Conservation (phyloP, 1,140 invertebrate genomes). For the roundworm (Caenorhabditis elegans) region WBcel235 BX284606.5:7008001-7008500, state of each 20-base stretch:
- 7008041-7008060: too few species aligned
- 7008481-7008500: too few species aligned
- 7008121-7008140: too few species aligned
- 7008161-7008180: not conserved
- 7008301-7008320: slow-evolving; percentile 11
- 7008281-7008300: not conserved
- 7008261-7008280: not conserved
- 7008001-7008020: too few species aligned
- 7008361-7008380: not conserved
- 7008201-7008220: slow-evolving; percentile 27
- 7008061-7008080: too few species aligned
- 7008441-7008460: not conserved
- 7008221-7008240: not conserved
- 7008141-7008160: too few species aligned
- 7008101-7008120: slow-evolving; percentile 8
- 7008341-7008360: slow-evolving; percentile 2
- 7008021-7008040: too few species aligned
- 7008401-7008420: not conserved
- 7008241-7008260: not conserved
- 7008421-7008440: not conserved
- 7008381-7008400: not conserved
- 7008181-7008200: slow-evolving; percentile 27
- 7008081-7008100: too few species aligned
- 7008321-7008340: not conserved
- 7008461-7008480: too few species aligned